Evolutionary conservation across 2,888 invertebrate genomes (phyloP).

Genomic region (Philereme transversata): DNA sequence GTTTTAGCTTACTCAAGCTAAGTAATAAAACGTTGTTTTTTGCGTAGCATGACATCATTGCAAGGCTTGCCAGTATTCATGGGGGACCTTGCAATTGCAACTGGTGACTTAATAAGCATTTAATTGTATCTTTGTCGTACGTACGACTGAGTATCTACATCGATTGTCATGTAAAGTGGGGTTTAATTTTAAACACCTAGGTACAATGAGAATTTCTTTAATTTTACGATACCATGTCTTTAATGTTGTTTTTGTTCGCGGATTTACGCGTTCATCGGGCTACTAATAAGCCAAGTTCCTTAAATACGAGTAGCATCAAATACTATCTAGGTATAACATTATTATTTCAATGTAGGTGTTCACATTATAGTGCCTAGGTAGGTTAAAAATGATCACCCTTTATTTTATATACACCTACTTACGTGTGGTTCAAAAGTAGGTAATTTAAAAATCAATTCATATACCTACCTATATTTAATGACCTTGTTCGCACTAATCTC

Average conservation of each 20-base stretch:
- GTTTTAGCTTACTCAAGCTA: conserved; percentile 10
- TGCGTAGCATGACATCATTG: conserved; percentile 51
- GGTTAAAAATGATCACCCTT: too few relatives aligned
- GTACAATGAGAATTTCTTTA: background rate
- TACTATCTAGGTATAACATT: too few relatives aligned
- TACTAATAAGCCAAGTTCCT: too few relatives aligned
- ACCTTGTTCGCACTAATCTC: too few relatives aligned
- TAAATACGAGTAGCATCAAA: too few relatives aligned
- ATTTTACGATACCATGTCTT: background rate
- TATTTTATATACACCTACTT: too few relatives aligned
- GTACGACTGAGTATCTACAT: conserved; percentile 18
- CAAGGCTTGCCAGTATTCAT: conserved; percentile 48
- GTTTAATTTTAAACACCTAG: background rate
- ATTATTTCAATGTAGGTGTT: too few relatives aligned
- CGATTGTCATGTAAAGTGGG: conserved; percentile 31
- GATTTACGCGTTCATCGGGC: background rate
- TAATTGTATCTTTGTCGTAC: conserved; percentile 41
- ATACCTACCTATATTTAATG: too few relatives aligned
- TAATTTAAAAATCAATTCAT: too few relatives aligned
- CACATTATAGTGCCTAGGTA: too few relatives aligned
- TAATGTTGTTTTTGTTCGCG: background rate
- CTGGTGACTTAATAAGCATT: conserved; percentile 43
- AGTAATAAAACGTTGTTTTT: conserved; percentile 25
- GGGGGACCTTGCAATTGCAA: conserved; percentile 51
- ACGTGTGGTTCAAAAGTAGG: too few relatives aligned